These are phyloP conservation scores for Catharus minimus DNA, from an alignment of 2,113 vertebrate species.

Conservation along the genomic window DNA sequence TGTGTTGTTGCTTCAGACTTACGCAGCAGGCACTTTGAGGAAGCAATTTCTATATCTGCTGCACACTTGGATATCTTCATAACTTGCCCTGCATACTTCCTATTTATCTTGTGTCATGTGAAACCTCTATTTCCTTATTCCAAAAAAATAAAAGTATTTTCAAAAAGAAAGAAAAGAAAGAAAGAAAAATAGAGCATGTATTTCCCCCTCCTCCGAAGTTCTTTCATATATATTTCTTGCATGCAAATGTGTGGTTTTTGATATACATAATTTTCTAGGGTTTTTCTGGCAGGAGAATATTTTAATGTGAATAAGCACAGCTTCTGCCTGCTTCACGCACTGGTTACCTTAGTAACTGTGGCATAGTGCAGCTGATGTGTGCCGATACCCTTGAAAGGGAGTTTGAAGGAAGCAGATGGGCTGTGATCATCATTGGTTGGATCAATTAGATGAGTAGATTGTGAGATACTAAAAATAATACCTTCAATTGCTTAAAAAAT, in stretches of 20 bases:
- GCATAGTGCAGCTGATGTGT: not conserved
- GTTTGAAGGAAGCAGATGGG: constrained; percentile 7
- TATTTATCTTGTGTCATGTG: not conserved
- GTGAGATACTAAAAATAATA: not conserved
- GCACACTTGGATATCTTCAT: not conserved
- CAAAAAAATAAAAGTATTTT: not conserved
- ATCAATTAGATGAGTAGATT: constrained; percentile 7
- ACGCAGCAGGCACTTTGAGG: not conserved
- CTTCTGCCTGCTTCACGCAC: not conserved
- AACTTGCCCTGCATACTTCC: not conserved
- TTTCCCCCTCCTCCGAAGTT: not conserved
- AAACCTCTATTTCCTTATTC: not conserved
- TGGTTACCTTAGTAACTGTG: constrained; percentile 38
- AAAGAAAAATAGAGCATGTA: not conserved
- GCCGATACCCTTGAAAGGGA: not conserved
- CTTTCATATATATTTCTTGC: not conserved
- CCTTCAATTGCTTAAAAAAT: not conserved
- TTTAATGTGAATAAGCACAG: not conserved
- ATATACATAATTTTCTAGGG: not conserved
- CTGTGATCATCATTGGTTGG: not conserved
- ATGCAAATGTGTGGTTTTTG: not conserved
- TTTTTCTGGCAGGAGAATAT: not conserved
- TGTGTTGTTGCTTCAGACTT: not conserved
- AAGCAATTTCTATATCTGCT: not conserved
- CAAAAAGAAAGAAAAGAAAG: not conserved